Conservation (phyloP, 2,888 invertebrate species). For the Cecidostiba fungosa region DNA sequence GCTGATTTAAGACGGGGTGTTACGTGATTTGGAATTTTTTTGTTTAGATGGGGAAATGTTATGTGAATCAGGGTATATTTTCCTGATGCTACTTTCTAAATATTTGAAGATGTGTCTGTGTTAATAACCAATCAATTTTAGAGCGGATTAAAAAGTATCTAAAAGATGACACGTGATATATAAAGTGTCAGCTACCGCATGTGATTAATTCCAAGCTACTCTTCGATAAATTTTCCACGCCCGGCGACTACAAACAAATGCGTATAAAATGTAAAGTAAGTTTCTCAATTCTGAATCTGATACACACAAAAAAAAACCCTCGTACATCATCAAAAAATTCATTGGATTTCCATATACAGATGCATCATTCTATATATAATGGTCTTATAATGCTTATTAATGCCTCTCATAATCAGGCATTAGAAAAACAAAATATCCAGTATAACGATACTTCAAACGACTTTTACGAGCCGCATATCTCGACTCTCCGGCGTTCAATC, state of each 20-base stretch:
- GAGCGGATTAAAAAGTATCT: background rate
- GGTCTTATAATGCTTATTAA: conserved; percentile 39
- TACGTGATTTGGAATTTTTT: background rate
- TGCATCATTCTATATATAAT: conserved; percentile 27
- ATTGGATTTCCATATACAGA: conserved; percentile 1
- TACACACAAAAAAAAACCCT: background rate
- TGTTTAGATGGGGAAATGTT: background rate
- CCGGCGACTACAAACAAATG: background rate
- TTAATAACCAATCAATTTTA: background rate
- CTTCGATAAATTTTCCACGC: background rate
- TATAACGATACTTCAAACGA: background rate
- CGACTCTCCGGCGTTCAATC: background rate
- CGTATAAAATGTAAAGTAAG: conserved; percentile 4
- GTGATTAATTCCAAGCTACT: background rate
- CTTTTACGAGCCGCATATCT: background rate
- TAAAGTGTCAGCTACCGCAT: background rate
- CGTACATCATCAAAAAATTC: conserved; percentile 6
- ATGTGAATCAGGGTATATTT: background rate
- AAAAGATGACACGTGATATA: background rate
- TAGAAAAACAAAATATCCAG: conserved; percentile 1
- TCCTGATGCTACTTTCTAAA: too few relatives aligned
- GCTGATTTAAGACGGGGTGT: background rate
- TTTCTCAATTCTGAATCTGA: background rate
- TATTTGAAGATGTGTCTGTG: too few relatives aligned
- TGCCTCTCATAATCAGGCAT: background rate